These are phyloP conservation scores for Lepeophtheirus salmonis DNA, from an alignment of 1,140 invertebrate genomes.

Conservation along the genomic window DNA sequence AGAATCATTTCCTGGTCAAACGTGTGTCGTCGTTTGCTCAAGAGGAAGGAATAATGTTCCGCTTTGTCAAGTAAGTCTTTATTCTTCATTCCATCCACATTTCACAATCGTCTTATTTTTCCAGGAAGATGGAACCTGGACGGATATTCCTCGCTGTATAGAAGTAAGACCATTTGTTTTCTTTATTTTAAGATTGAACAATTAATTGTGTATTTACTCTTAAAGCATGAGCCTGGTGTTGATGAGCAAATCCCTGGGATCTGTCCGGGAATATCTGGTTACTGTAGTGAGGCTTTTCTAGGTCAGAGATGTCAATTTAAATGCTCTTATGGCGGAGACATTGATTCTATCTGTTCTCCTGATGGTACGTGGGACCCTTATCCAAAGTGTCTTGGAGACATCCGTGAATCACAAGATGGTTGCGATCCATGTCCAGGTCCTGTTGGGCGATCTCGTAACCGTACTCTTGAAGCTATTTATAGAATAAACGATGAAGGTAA, in stretches of 20 bases:
- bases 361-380: conserved; percentile 15
- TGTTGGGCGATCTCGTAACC: conserved; percentile 4
- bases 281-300: conserved; percentile 6
- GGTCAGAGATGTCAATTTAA: not conserved
- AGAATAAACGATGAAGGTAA: not conserved
- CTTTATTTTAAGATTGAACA: too few relatives aligned
- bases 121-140: conserved; percentile 16
- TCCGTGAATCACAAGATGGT: conserved; percentile 11
- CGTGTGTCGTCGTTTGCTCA: conserved; percentile 10
- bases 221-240: conserved; percentile 15
- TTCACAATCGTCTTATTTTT: not conserved
- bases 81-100: not conserved
- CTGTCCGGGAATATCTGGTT: conserved; percentile 13
- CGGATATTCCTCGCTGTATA: conserved; percentile 14
- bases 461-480: not conserved
- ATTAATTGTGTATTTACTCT: too few relatives aligned
- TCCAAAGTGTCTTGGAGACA: conserved; percentile 10
- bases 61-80: conserved; percentile 8
- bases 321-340: not conserved
- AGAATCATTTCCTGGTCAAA: conserved; percentile 15
- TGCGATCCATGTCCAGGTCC: conserved; percentile 15
- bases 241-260: conserved; percentile 9
- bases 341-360: conserved; percentile 6
- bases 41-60: conserved; percentile 14
- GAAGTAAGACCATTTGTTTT: too few relatives aligned